These are phyloP conservation scores for Tethya wilhelma DNA, from an alignment of 37 sponge, comb jelly and placozoan species.

Conservation along the genomic window DNA sequence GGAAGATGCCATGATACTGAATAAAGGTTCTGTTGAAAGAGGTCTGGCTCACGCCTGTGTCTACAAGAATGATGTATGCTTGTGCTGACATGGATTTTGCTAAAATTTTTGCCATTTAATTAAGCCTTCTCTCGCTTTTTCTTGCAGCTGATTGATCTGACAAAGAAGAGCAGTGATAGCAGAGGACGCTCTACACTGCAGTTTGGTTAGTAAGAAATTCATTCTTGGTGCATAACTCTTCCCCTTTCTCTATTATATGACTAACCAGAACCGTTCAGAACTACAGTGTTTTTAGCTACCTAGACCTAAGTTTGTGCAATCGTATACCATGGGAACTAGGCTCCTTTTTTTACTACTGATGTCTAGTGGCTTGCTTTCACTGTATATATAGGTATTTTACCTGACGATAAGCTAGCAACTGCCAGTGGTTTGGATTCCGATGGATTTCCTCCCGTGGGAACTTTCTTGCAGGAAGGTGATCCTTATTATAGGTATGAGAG, in stretches of 20 bases:
- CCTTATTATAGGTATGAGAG: slow-evolving; percentile 80
- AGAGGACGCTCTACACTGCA: slow-evolving; percentile 13
- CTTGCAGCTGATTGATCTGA: slow-evolving; percentile 41
- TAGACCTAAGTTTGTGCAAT: not conserved
- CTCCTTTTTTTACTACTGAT: not conserved
- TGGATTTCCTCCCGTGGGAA: slow-evolving; percentile 91
- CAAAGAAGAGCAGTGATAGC: slow-evolving; percentile 19
- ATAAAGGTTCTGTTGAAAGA: slow-evolving; percentile 92
- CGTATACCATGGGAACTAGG: too few species aligned
- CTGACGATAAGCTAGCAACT: slow-evolving; percentile 38
- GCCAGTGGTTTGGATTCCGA: slow-evolving; percentile 74
- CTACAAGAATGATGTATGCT: slow-evolving; percentile 87
- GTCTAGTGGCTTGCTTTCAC: not conserved
- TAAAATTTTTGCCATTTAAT: not conserved
- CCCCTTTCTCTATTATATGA: too few species aligned
- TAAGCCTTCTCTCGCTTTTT: not conserved
- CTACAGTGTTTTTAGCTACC: not conserved
- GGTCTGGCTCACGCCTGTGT: slow-evolving; percentile 94
- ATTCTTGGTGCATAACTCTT: too few species aligned
- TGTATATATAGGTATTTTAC: slow-evolving; percentile 35
- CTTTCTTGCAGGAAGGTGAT: slow-evolving; percentile 80
- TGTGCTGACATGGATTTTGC: too few species aligned
- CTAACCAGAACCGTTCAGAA: too few species aligned
- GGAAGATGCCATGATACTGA: slow-evolving; percentile 99
- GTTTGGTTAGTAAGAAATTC: slow-evolving; percentile 24